Base-by-base conservation (phyloP, 2,888 invertebrate species). In the Cacoxenus indagator region DNA sequence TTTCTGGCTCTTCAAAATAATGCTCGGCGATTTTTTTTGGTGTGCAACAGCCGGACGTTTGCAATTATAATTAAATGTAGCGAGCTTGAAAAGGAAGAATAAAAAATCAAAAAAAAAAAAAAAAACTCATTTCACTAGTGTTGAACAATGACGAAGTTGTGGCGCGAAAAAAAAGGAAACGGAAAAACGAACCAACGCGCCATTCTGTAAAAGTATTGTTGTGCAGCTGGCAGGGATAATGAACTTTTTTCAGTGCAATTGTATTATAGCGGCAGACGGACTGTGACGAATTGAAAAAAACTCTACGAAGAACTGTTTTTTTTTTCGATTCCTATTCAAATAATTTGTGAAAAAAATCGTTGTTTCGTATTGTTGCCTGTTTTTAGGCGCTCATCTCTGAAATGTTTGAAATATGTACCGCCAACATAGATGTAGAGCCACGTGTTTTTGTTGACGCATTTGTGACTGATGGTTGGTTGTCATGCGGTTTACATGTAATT, bases 401-500 rank as follows among this genome's bases (percentile, higher is more conserved):
- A 27, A 27, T 57, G 57, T n/a, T 57, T 27, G 27, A 57, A 27
- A 37, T 4, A n/a, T n/a, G n/a, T n/a, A 22, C 59, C 19, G 37
- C 31, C 24, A 22, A 61, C 22, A 61, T 62, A 24, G 45, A 45
- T 62, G 61, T 62, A 22, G 19, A n/a, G n/a, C 45, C 22, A 24
- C 26, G 45, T 22, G 11, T 66, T 11, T 37, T 11, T 29, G 19
- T 64, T 17, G 29, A 1, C 17, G 9, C 5, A 19, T 54, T 9
- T 65, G 45, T 66, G 57, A 26, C 48, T 54, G 55, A 54, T 62
- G 61, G 6, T 65, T 51, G 22, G 61, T 62, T 54, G 67, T 61
- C 48, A 61, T 46, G 67, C 22, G 61, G 67, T 67, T 51, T 59
- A 45, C 59, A 61, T 61, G 67, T 67, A 67, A 67, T 67, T 67